Evolutionary conservation across 2,113 vertebrate genomes (phyloP), one percentile per base, ranked within the genome.

Genomic region (Macquaria australasica): DNA sequence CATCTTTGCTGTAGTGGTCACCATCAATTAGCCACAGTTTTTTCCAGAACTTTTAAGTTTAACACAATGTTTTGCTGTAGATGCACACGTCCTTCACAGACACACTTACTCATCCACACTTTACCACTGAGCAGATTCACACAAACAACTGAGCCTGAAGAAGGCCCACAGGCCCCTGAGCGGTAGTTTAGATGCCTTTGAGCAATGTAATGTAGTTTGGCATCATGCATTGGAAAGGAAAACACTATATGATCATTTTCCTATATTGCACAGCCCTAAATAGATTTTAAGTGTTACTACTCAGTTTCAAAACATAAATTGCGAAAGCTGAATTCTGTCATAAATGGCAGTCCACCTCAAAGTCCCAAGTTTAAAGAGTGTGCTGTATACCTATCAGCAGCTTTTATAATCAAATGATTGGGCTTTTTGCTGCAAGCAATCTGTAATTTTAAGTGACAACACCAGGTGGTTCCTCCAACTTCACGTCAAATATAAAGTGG

Each of bases 371-470:
- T 18, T n/a, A 62, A 23, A 20, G 28, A 43, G 37, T 63, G 37
- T 34, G 18, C 12, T 48, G 50, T 18, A 39, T 51, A 50, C 37
- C 53, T 28, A 21, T 58, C n/a, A 67, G 39, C 56, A 74, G 69
- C 63, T 85, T 73, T 64, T 66, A 15, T 7, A 48, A 69, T 81
- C 50, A 69, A 78, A 73, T 21, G 2, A 60, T 25, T 37, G 1
- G 66, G 16, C 39, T 51, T 75, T 63, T 56, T 67, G 21, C 64
- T 50, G 63, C 16, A 59, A 66, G 37, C 70, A 71, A 37, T 69
- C 10, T 71, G 21, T 78, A 60, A 66, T 75, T 77, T 58, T 56
- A 43, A 10, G 28, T 62, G 84, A 89, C 69, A 75, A 58, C 67
- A 68, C 18, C 67, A 82, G 82, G 66, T 69, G 75, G 37, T 73